phyloP scores from a whole-genome alignment of 92 coral and sea anemone genomes.

The Bergia sp. region DNA sequence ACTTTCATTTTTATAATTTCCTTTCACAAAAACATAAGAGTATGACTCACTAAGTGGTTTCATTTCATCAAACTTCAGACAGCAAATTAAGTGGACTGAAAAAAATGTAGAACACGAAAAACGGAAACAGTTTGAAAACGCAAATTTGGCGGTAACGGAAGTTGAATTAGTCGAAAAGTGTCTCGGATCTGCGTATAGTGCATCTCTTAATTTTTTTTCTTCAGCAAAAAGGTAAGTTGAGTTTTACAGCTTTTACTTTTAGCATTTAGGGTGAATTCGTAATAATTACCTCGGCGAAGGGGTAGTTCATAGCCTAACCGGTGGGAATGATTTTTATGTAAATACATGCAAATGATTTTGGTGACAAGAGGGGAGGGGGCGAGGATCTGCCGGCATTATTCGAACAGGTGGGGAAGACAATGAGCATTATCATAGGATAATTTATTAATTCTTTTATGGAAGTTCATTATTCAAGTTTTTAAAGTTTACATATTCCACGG shows the following conservation, averaged over 20 bases:
- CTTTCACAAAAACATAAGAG: not conserved
- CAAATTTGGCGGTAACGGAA: not conserved
- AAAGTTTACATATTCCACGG: not conserved
- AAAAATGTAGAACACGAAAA: not conserved
- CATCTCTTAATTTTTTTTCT: not conserved
- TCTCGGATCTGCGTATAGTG: not conserved
- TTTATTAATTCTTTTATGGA: conserved; percentile 20
- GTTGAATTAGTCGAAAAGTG: not conserved
- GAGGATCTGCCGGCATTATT: not conserved
- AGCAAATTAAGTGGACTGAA: not conserved
- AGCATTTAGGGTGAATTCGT: not conserved
- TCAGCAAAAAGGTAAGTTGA: conserved; percentile 17
- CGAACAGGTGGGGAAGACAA: conserved; percentile 25
- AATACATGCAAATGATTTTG: not conserved
- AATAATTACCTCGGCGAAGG: not conserved
- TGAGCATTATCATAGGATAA: not conserved
- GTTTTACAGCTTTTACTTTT: not conserved
- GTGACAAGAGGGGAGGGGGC: conserved; percentile 8
- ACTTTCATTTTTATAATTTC: not conserved
- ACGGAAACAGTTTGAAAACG: not conserved
- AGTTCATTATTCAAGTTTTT: conserved; percentile 9
- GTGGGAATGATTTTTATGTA: conserved; percentile 8
- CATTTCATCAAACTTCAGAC: not conserved
- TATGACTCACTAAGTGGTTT: not conserved
- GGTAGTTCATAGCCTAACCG: not conserved